Percentiles rank a stretch among this genome's conserved stretches.
These are phyloP conservation scores for Rhaphigaster nebulosa DNA, from an alignment of 2,888 invertebrate species.

Conservation along the genomic window DNA sequence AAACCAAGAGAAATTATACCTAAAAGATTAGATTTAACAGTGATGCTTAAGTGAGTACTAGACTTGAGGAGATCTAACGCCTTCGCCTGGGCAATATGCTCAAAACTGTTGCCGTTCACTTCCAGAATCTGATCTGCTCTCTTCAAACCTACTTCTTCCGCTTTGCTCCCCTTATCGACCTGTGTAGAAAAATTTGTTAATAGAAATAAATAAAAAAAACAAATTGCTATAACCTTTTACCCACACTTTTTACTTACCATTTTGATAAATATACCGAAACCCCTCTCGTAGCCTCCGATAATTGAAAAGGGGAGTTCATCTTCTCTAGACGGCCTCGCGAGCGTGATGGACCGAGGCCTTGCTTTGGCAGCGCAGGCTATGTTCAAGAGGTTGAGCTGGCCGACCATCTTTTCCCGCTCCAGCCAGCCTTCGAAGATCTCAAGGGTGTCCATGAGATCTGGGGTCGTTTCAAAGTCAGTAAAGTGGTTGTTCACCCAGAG, in stretches of 20 bases:
- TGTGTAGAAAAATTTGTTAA: conserved; percentile 61
- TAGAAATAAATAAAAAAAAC: not conserved
- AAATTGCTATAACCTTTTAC: not conserved
- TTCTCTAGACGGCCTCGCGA: conserved; percentile 93
- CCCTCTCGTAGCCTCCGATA: conserved; percentile 92
- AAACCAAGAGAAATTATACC: conserved; percentile 70
- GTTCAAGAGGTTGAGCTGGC: conserved; percentile 81
- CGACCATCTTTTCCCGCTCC: conserved; percentile 88
- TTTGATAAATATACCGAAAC: conserved; percentile 94
- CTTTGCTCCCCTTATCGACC: conserved; percentile 93
- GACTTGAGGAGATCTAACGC: conserved; percentile 94
- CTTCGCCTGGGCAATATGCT: conserved; percentile 90
- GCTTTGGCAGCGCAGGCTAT: conserved; percentile 99
- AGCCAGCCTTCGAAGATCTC: conserved; percentile 91
- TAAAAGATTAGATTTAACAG: conserved; percentile 96
- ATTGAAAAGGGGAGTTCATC: conserved; percentile 94
- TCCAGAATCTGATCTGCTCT: conserved; percentile 98
- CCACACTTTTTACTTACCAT: conserved; percentile 70
- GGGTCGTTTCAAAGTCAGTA: conserved; percentile 96
- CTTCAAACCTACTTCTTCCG: conserved; percentile 95
- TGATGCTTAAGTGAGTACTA: conserved; percentile 95
- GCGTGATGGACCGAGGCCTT: conserved; percentile 88
- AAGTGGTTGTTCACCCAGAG: conserved; percentile 99
- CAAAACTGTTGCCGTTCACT: conserved; percentile 97
- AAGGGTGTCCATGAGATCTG: conserved; percentile 95